Conservation (phyloP, 1,140 invertebrate genomes). For the Geopemphigus sp. region DNA sequence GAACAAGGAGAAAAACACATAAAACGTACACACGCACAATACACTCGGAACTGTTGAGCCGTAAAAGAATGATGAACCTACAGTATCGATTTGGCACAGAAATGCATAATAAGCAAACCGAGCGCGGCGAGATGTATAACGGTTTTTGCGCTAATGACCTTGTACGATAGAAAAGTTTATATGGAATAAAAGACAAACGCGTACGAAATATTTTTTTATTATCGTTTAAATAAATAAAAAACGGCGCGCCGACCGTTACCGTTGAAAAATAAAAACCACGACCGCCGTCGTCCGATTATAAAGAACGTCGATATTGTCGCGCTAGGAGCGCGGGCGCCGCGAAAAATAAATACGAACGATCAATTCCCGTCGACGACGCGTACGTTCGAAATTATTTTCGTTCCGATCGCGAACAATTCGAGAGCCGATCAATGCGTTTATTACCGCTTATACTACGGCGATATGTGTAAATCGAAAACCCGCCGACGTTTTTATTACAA, state of each 20-base stretch:
- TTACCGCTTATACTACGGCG: no score
- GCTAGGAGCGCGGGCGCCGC: no score
- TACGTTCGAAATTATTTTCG: no score
- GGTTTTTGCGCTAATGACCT: background rate
- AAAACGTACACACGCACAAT: background rate
- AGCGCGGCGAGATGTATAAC: background rate
- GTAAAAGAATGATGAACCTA: constrained; percentile 32
- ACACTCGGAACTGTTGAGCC: constrained; percentile 28
- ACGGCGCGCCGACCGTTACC: background rate
- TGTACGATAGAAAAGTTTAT: constrained; percentile 5
- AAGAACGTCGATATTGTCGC: no score
- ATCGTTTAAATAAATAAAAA: background rate
- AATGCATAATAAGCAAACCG: constrained; percentile 17
- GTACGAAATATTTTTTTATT: background rate
- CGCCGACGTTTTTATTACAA: no score
- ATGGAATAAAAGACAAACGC: no score
- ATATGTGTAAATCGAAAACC: no score
- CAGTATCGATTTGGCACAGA: constrained; percentile 28
- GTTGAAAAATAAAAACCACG: constrained; percentile 15
- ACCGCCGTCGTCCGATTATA: background rate
- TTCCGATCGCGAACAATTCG: no score
- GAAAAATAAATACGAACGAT: no score
- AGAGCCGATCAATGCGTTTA: no score
- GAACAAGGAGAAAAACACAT: background rate
- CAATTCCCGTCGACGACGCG: no score